A percentile compares a stretch with the other conserved stretches of the same genome.
These are phyloP conservation scores for Coluber constrictor DNA, from an alignment of 2,797 vertebrate genomes.

Conservation along the genomic window DNA sequence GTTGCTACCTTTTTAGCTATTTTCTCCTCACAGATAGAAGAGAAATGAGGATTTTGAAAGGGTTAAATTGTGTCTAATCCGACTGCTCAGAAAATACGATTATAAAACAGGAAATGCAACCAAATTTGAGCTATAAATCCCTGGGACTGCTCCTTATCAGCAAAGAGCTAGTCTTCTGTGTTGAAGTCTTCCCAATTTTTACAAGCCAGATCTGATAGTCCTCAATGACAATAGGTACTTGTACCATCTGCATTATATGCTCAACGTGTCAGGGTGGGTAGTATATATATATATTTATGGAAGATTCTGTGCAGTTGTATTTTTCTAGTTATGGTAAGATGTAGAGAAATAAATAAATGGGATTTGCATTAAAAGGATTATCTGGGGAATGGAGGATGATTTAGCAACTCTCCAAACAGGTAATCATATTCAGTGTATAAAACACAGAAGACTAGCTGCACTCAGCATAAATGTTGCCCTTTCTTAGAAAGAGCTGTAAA, in stretches of 20 bases:
- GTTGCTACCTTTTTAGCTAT: not conserved
- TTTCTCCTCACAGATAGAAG: not conserved
- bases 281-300: not conserved
- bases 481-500: not conserved
- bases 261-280: not conserved
- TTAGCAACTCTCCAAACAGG: not conserved
- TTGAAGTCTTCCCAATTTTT: not conserved
- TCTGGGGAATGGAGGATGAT: not conserved
- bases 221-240: not conserved
- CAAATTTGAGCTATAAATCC: not conserved
- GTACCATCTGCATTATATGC: not conserved
- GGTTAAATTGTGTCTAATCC: not conserved
- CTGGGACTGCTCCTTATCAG: not conserved
- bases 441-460: not conserved
- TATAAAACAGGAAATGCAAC: not conserved
- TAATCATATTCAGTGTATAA: not conserved
- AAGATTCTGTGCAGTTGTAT: not conserved
- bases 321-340: not conserved
- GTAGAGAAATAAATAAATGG: not conserved
- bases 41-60: not conserved
- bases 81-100: not conserved
- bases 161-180: not conserved
- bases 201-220: not conserved
- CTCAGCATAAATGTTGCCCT: slow-evolving; percentile 12
- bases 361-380: not conserved